Evolutionary conservation across 2,797 vertebrate species (phyloP).

Genomic region (Anniella stebbinsi): DNA sequence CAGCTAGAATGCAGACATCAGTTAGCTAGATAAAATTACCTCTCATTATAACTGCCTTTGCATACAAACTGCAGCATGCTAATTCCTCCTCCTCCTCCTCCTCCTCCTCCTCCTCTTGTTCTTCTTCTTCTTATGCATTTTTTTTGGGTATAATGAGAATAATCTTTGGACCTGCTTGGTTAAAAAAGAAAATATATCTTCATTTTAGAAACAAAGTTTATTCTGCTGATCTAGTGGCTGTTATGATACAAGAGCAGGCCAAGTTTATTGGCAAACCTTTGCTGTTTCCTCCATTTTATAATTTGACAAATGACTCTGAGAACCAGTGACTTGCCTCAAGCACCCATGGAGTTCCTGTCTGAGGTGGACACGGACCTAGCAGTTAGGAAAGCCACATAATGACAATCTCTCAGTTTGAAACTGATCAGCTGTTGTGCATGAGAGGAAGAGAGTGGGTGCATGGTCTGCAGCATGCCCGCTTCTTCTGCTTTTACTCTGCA

Average conservation of each 20-base stretch:
- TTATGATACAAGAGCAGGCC: background rate
- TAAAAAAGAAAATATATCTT: background rate
- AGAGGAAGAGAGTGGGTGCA: too few species aligned
- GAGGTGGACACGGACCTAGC: too few species aligned
- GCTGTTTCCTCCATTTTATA: background rate
- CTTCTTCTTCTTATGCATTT: background rate
- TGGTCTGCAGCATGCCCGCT: too few species aligned
- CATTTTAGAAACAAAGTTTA: conserved; percentile 31
- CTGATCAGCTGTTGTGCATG: too few species aligned
- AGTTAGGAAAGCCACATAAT: too few species aligned
- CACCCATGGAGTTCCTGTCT: too few species aligned
- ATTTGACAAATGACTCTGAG: background rate
- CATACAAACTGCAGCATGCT: conserved; percentile 47
- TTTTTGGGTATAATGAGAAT: conserved; percentile 44
- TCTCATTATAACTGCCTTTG: conserved; percentile 62
- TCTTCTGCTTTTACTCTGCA: too few species aligned
- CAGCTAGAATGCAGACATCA: conserved; percentile 41
- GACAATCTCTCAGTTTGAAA: too few species aligned
- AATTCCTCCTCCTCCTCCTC: background rate
- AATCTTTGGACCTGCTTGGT: conserved; percentile 35
- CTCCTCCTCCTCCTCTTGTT: too few species aligned
- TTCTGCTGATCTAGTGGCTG: background rate
- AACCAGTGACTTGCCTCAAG: too few species aligned
- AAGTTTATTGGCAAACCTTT: background rate
- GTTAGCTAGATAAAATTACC: conserved; percentile 61